Evolutionary conservation across 2,888 invertebrate species (phyloP).

Genomic region (Calameuta filiformis): DNA sequence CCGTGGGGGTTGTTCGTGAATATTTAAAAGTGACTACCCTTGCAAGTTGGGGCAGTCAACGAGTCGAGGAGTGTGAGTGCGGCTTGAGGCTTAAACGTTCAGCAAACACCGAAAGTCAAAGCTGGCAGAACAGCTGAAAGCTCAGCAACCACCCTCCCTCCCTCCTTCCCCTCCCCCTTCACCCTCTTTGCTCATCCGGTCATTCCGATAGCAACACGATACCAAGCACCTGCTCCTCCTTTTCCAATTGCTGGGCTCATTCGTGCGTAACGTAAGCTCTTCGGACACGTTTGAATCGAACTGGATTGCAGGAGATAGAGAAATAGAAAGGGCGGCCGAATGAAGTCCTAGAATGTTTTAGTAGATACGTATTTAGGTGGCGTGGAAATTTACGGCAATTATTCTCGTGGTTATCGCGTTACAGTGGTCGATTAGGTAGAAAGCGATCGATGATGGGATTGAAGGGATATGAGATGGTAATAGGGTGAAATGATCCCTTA

Average conservation of each 20-base stretch:
- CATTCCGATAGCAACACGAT: neutral
- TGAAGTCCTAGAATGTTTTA: neutral
- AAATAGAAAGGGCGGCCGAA: neutral
- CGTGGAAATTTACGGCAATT: neutral
- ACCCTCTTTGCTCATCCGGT: neutral
- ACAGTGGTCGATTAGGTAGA: neutral
- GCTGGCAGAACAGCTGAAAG: conserved; percentile 2
- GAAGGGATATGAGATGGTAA: neutral
- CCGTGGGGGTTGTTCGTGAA: neutral
- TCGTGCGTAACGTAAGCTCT: neutral
- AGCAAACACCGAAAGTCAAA: neutral
- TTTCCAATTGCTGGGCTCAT: neutral
- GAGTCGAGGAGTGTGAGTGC: neutral
- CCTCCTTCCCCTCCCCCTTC: too few species aligned
- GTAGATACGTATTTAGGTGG: neutral
- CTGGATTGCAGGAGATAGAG: neutral
- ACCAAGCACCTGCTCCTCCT: neutral
- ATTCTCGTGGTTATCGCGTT: neutral
- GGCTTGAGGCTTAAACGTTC: conserved; percentile 4
- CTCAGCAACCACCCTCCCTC: neutral
- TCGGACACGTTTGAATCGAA: neutral
- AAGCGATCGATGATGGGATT: too few species aligned
- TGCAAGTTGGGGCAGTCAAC: neutral
- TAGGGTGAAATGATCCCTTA: neutral
- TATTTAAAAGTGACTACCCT: neutral